phyloP scores from a whole-genome alignment of 2,113 vertebrate species.

The Raphicerus campestris region DNA sequence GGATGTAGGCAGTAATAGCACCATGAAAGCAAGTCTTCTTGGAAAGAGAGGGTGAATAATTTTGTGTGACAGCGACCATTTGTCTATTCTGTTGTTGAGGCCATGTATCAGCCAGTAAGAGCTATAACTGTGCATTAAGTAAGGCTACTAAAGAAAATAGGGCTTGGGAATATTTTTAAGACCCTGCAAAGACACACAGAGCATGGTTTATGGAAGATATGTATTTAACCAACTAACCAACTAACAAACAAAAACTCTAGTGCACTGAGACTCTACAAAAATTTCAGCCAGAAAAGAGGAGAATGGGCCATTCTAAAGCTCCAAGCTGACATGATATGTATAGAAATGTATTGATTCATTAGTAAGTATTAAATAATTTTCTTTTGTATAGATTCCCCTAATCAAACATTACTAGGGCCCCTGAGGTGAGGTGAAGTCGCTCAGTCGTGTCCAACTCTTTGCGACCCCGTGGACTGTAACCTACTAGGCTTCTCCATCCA shows the following conservation, averaged over 20 bases:
- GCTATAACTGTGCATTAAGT: slow-evolving; percentile 43
- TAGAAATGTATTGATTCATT: not conserved
- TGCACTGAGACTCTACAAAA: not conserved
- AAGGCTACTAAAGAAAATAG: slow-evolving; percentile 22
- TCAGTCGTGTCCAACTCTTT: too few species aligned
- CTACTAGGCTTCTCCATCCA: too few species aligned
- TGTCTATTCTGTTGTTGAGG: slow-evolving; percentile 34
- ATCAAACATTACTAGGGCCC: not conserved
- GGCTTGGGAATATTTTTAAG: slow-evolving; percentile 20
- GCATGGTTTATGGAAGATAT: slow-evolving; percentile 30
- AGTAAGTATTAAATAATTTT: not conserved
- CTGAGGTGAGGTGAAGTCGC: too few species aligned
- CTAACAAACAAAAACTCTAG: not conserved
- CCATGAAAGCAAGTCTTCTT: slow-evolving; percentile 8
- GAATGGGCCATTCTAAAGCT: not conserved
- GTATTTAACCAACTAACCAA: not conserved
- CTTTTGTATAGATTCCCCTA: not conserved
- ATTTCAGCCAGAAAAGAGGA: not conserved
- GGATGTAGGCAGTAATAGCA: slow-evolving; percentile 23
- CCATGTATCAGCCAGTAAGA: slow-evolving; percentile 19
- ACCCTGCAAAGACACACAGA: not conserved
- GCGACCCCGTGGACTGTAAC: too few species aligned
- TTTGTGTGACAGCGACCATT: slow-evolving; percentile 59
- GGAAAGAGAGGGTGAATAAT: slow-evolving; percentile 38
- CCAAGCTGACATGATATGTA: not conserved